Evolutionary conservation across 2,113 vertebrate genomes (phyloP), one percentile per base, ranked within the genome.

Genomic region (Pagrus major): DNA sequence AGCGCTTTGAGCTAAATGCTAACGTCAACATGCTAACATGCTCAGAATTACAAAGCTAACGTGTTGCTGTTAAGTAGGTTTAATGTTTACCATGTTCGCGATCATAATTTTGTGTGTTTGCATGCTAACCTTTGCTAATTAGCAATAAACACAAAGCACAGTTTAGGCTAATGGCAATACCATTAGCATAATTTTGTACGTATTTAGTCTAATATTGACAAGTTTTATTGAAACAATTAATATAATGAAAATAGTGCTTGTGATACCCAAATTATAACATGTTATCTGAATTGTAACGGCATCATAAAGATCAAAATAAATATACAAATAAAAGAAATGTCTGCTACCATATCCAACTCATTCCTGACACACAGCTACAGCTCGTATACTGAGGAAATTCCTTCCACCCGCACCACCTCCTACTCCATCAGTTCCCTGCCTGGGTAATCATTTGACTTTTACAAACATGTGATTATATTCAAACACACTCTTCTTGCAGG

Each of bases 281-380:
- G 2, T 65, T 41, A 23, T 7, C 23, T 54, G 5, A 12, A 15
- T 39, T 5, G 7, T 31, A 37, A 59, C 12, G 23, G 7, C 11
- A 9, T 33, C 49, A 18, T 27, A 27, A 70, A 55, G 10, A 41
- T 14, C 21, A 6, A 74, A 63, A 31, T 63, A 3, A 23, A 55
- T 52, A 15, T 11, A 44, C 14, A 33, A 9, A 58, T 60, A 37
- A 7, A 18, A 18, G 21, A 25, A 49, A 8, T 59, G 29, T 46
- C n/a, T 14, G 51, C 11, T 6, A 29, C 27, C 18, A 23, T 10
- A 4, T 66, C 21, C 16, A 66, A 51, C 35, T 70, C 11, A 44
- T 10, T 64, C 5, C 2, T 65, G 27, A 27, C 68, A 41, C 27
- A 64, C 86, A 94, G 88, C 55, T 92, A 91, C 85, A 89, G 78